Evolutionary conservation across 1,140 invertebrate genomes (phyloP), one percentile per base, ranked within the genome.

Genomic region (Heliconius hewitsoni): DNA sequence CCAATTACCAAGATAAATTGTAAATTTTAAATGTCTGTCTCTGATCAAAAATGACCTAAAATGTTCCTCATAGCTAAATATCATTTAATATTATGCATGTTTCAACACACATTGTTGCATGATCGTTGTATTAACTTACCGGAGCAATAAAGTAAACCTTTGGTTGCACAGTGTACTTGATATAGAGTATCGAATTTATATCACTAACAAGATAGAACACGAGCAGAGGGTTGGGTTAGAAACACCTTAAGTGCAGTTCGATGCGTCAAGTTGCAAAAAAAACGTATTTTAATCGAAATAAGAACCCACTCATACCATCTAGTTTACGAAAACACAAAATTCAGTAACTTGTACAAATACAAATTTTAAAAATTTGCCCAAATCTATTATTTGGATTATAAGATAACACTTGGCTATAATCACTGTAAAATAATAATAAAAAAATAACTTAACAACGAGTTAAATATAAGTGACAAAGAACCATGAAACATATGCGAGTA

Each of bases 201-300:
- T 50, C 71, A 78, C 80, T 81, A 81, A 81, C 76, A 78, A 81
- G 80, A 81, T 81, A 76, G 55, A 80, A 74, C 73, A 71, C 75
- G 52, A 9, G 66, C 73, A 8, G 27, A 76, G 78, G 74, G 79
- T 76, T 76, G 78, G 71, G 79, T 76, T 73, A 66, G 80, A 78
- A 78, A 81, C 80, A 81, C 80, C 76, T 75, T 78, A 78, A 81
- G 80, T 81, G 80, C 77, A 74, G 60, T 8, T 74, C 70, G 37
- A 74, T 66, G 19, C 57, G 46, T 76, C 71, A 72, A 81, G 73
- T 57, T 73, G 75, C 42, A 77, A 76, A 30, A 80, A 80, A 76
- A 76, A 1, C 16, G 16, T 57, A 70, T 52, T 75, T 71, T 42
- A 75, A 71, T 55, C 16, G 13, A 46, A 46, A 46, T 13, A 4